Base-by-base conservation (phyloP, 1,140 invertebrate genomes). In the Venturia canescens region DNA sequence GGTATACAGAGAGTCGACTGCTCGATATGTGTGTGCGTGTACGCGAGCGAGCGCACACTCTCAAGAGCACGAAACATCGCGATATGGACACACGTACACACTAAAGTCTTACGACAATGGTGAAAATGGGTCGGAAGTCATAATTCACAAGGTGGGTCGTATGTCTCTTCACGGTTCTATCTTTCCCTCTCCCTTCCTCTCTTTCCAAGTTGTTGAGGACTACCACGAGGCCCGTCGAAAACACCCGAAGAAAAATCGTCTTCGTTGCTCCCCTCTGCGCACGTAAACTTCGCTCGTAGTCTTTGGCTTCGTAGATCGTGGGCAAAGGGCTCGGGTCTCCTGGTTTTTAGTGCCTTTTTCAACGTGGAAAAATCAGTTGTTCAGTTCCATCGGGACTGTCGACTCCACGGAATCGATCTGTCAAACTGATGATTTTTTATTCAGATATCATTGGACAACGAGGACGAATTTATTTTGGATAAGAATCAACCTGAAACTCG, bases 121-220 rank as follows among this genome's bases (percentile, higher is more conserved):
- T 85, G 84, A 84, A 89, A 88, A 87, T 86, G 86, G 87, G 84
- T 89, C 88, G 88, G 89, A 91, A 90, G 90, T 88, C 87, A 90
- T 91, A 91, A 88, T 88, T 91, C 84, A 90, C 79, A 80, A 67
- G 29, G 23, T 53, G 50, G 21, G 71, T 66, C 70, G 74, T 71
- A 78, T 66, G 72, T 83, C 79, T 77, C 57, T 66, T 38, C 50
- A 16, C 50, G 44, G 38, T 63, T 67, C 31, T 38, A n/a, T 27
- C 60, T 66, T 13, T 66, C 16, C 38, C 72, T 71, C 31, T 38
- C 7, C 15, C 60, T 66, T 13, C 27, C 16, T 50, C 72, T 71
- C 74, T 77, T 53, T 70, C 69, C 44, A 23, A 13, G 21, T 66
- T 27, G 60, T 7, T 7, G 21, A 66, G 60, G 60, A 27, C 60